A percentile compares a stretch with the other conserved stretches of the same genome.
Evolutionary conservation across 2,888 invertebrate species (phyloP).

Genomic region (Copidosoma aretas): DNA sequence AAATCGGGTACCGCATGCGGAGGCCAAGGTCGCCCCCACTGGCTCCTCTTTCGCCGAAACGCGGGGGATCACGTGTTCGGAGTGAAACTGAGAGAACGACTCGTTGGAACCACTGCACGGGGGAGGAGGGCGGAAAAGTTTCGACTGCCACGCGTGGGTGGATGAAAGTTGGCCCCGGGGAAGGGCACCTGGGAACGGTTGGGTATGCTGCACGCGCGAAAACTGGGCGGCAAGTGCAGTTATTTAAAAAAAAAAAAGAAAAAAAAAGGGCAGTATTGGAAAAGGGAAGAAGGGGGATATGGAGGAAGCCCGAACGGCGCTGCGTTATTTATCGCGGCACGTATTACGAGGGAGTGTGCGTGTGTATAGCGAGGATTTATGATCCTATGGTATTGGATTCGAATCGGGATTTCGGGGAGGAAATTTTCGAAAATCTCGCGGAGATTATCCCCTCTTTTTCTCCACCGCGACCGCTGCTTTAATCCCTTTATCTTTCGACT

Average conservation of each 20-base stretch:
- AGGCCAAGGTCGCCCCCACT: slow-evolving; percentile 27
- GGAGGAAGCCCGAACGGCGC: background rate
- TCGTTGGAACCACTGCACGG: background rate
- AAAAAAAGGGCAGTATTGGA: too few species aligned
- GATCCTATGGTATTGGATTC: background rate
- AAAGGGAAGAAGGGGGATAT: too few species aligned
- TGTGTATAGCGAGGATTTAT: background rate
- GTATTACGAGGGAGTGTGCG: background rate
- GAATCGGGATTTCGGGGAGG: background rate
- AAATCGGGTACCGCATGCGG: background rate
- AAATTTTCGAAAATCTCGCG: background rate
- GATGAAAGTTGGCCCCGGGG: too few species aligned
- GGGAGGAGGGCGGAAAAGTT: background rate
- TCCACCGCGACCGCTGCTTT: background rate
- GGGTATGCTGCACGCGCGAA: too few species aligned
- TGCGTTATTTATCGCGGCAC: background rate
- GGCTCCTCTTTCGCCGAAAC: background rate
- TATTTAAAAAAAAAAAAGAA: too few species aligned
- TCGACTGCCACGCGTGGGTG: background rate
- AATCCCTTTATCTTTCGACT: background rate
- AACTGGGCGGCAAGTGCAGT: too few species aligned
- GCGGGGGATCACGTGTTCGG: background rate
- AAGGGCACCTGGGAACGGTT: too few species aligned
- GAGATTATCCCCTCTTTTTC: background rate
- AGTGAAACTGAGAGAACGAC: background rate